Percentiles rank a stretch among this genome's conserved stretches.
Conservation (phyloP, 2,888 invertebrate species). For the Drosophila borealis region DNA sequence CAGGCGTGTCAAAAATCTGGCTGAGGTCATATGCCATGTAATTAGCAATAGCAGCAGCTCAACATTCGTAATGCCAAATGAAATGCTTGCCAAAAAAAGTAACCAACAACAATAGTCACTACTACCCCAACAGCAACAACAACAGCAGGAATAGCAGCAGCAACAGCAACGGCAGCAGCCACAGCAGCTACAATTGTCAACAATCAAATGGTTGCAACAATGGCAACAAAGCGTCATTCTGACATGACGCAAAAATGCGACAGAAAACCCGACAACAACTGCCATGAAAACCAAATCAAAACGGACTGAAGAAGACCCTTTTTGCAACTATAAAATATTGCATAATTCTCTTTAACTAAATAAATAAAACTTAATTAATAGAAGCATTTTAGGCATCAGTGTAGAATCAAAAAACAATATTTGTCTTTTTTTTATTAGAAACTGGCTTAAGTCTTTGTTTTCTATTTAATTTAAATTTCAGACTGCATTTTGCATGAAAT, state of each 20-base stretch:
- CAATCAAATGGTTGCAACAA: slow-evolving; percentile 42
- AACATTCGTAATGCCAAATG: slow-evolving; percentile 45
- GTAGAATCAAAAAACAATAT: no score
- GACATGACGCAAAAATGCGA: slow-evolving; percentile 49
- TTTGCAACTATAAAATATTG: background rate
- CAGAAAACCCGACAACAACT: slow-evolving; percentile 10
- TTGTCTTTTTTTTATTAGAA: background rate
- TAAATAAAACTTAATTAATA: no score
- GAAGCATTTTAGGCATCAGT: no score
- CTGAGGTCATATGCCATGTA: slow-evolving; percentile 58
- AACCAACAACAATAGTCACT: slow-evolving; percentile 14
- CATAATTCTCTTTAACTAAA: background rate
- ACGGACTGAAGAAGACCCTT: slow-evolving; percentile 3
- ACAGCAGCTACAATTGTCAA: slow-evolving; percentile 41
- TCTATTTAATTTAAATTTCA: no score
- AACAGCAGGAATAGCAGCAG: slow-evolving; percentile 12
- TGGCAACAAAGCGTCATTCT: slow-evolving; percentile 47
- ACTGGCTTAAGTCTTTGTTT: background rate
- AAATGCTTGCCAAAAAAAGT: slow-evolving; percentile 26
- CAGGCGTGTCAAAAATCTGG: slow-evolving; percentile 55
- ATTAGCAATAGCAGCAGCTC: slow-evolving; percentile 63
- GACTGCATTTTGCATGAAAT: no score
- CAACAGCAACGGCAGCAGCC: slow-evolving; percentile 14
- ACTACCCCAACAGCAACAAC: slow-evolving; percentile 12
- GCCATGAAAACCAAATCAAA: background rate